A percentile compares a stretch with the other conserved stretches of the same genome.
These are phyloP conservation scores for Zaprionus ornatus DNA, from an alignment of 1,140 invertebrate genomes.

Conservation along the genomic window DNA sequence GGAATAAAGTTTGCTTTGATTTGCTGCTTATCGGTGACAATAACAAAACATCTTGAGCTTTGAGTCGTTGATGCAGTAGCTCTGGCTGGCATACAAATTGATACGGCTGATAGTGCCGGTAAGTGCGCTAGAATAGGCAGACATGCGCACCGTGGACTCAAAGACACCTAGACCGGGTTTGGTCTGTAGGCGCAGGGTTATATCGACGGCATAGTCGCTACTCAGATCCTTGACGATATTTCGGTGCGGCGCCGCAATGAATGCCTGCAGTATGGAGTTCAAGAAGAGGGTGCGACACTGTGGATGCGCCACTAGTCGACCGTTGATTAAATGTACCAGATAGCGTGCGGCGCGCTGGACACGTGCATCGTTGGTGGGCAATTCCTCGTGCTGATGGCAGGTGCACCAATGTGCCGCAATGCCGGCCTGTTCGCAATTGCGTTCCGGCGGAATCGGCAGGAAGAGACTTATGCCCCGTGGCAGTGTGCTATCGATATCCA, in stretches of 20 bases:
- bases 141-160: conserved; percentile 88
- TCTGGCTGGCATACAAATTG: conserved; percentile 93
- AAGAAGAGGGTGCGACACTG: conserved; percentile 85
- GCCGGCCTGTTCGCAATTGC: conserved; percentile 90
- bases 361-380: conserved; percentile 84
- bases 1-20: neutral
- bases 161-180: conserved; percentile 89
- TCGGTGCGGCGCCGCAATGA: conserved; percentile 69
- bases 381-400: conserved; percentile 87
- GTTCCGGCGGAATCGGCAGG: conserved; percentile 87
- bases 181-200: conserved; percentile 88
- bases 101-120: conserved; percentile 90
- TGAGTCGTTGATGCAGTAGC: conserved; percentile 90
- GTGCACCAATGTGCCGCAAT: conserved; percentile 94
- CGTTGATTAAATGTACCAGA: conserved; percentile 87
- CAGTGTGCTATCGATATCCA: conserved; percentile 59
- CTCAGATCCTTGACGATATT: conserved; percentile 81
- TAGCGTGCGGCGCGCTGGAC: conserved; percentile 85
- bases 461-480: conserved; percentile 91
- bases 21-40: conserved; percentile 84
- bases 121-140: conserved; percentile 84
- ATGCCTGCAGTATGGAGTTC: conserved; percentile 77
- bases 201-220: conserved; percentile 85
- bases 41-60: conserved; percentile 91
- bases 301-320: conserved; percentile 85